Evolutionary conservation across 1,140 invertebrate genomes (phyloP).

Genomic region (Zaprionus ghesquierei): DNA sequence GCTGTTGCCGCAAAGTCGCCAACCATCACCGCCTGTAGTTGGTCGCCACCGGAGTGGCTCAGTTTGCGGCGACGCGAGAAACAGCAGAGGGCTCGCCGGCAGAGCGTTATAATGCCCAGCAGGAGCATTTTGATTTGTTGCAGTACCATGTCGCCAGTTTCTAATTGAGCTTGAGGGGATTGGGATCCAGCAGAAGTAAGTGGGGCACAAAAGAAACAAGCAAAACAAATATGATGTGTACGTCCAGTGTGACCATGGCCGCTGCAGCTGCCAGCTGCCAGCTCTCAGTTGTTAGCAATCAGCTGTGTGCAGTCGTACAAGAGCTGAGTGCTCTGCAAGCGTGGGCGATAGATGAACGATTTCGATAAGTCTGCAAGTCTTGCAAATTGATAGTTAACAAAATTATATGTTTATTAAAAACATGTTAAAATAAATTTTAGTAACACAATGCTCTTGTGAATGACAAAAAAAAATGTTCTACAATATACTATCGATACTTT

Average conservation of each 20-base stretch:
- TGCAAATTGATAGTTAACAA: neutral
- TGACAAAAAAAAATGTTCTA: no score
- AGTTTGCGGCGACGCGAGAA: slow-evolving; percentile 74
- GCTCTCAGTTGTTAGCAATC: neutral
- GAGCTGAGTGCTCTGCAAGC: slow-evolving; percentile 3
- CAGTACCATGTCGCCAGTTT: slow-evolving; percentile 47
- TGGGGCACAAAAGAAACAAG: slow-evolving; percentile 41
- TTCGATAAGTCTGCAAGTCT: neutral
- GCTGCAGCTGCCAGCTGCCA: neutral
- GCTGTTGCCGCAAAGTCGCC: slow-evolving; percentile 41
- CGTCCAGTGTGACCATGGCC: slow-evolving; percentile 24
- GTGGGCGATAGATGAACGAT: neutral
- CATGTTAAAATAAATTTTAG: no score
- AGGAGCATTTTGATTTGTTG: slow-evolving; percentile 78
- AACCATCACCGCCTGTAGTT: slow-evolving; percentile 65
- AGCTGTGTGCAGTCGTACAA: slow-evolving; percentile 18
- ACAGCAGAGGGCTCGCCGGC: slow-evolving; percentile 76
- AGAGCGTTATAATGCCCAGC: slow-evolving; percentile 67
- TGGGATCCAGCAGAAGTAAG: slow-evolving; percentile 19
- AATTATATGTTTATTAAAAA: no score
- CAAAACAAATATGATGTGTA: slow-evolving; percentile 49
- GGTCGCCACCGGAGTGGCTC: slow-evolving; percentile 49
- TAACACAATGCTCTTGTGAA: no score
- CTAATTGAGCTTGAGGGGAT: neutral
- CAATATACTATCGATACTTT: no score